phyloP scores from a whole-genome alignment of 2,113 vertebrate genomes.

The Neolamprologus kungweensis region DNA sequence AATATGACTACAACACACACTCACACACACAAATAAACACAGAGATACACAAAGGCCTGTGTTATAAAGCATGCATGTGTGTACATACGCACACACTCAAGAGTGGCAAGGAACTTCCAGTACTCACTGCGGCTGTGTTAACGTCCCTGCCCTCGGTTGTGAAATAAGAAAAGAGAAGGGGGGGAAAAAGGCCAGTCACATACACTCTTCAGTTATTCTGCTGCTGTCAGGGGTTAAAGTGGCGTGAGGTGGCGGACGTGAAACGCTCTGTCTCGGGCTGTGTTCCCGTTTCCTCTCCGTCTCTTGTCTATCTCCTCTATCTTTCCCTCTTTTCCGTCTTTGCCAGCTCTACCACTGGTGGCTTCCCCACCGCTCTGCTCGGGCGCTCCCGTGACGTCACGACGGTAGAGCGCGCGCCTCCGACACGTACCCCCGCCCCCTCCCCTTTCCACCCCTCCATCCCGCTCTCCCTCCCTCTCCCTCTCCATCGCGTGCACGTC shows the following conservation, averaged over 20 bases:
- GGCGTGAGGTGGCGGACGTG: neutral
- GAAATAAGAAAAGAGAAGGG: neutral
- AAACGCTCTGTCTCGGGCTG: neutral
- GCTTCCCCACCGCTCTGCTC: conserved; percentile 38
- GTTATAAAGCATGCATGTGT: conserved; percentile 18
- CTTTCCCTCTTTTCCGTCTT: conserved; percentile 40
- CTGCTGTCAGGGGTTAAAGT: neutral
- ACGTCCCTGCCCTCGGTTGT: conserved; percentile 15
- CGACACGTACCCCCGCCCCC: neutral
- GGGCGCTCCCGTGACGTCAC: conserved; percentile 56
- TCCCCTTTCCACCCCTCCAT: neutral
- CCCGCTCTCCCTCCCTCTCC: neutral
- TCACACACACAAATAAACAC: neutral
- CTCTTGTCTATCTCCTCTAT: neutral
- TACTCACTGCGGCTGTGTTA: conserved; percentile 59
- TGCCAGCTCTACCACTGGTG: conserved; percentile 37
- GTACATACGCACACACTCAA: neutral
- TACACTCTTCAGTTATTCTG: neutral
- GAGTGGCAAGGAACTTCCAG: conserved; percentile 34
- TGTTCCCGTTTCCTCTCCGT: neutral
- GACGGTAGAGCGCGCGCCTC: conserved; percentile 29
- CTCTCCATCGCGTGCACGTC: neutral
- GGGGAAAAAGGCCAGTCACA: neutral
- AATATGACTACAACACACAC: neutral
- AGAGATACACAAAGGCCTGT: neutral